Evolutionary conservation across 2,888 invertebrate species (phyloP).

Genomic region (Leucophenga maculata): DNA sequence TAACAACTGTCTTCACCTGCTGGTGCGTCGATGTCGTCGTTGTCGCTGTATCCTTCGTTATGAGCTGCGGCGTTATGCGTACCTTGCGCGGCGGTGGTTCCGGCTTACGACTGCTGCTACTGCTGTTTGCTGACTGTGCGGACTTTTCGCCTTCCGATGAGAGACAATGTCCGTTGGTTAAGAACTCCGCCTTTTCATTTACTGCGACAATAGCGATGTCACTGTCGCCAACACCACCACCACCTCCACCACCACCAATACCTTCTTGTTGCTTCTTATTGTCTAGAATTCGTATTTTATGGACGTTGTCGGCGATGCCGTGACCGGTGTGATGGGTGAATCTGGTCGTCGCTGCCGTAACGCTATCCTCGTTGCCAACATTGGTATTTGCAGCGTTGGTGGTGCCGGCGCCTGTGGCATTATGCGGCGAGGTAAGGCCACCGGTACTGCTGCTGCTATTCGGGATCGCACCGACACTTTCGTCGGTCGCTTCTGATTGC

Average conservation of each 20-base stretch:
- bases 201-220: not conserved
- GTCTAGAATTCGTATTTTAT: conserved; percentile 67
- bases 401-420: conserved; percentile 4
- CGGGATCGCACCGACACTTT: conserved; percentile 59
- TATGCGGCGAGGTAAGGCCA: conserved; percentile 6
- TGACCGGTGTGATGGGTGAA: not conserved
- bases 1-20: conserved; percentile 57
- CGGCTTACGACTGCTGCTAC: conserved; percentile 38
- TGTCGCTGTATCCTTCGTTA: conserved; percentile 43
- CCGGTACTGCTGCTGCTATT: conserved; percentile 56
- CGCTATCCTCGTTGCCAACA: not conserved
- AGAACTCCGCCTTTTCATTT: conserved; percentile 9
- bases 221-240: conserved; percentile 18
- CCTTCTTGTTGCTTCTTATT: conserved; percentile 41
- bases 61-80: conserved; percentile 49
- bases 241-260: conserved; percentile 22
- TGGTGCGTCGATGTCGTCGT: conserved; percentile 46
- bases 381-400: not conserved
- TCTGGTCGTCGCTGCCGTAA: not conserved
- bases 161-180: conserved; percentile 53
- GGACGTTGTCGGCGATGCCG: conserved; percentile 48
- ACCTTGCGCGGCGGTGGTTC: conserved; percentile 55
- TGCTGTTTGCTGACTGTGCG: not conserved
- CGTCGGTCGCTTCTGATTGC: conserved; percentile 68
- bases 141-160: conserved; percentile 8